Evolutionary conservation across 1,140 invertebrate genomes (phyloP), one percentile per base, ranked within the genome.

Genomic region (Tetramorium simillimum): DNA sequence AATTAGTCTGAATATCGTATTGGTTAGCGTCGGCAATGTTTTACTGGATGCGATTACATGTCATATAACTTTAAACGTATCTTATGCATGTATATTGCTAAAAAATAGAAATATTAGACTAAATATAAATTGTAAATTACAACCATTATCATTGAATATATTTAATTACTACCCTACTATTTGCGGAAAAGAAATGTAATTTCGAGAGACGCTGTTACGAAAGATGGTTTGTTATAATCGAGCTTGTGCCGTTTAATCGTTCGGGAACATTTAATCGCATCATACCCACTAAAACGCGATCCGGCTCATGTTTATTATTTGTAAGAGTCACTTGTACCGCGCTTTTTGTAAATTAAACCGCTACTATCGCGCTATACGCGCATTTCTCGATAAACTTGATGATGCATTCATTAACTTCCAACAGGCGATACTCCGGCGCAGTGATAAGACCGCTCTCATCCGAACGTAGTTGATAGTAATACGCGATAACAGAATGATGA

Each of bases 351-450:
- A 85, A 85, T 85, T 85, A 85, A 85, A 85, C 60, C 62, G 73
- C 73, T 63, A 78, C 73, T 85, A 76, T 85, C 73, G 58, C 62
- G 28, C 49, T 24, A 24, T 85, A 85, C 33, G 56, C 28, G 37
- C 82, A 78, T 40, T 85, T 78, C 82, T 65, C 60, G 82, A 85
- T 85, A 85, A 85, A 85, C 49, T 60, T 85, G 82, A 85, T 85
- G 73, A 85, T 85, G 82, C 82, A 78, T 85, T 85, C 73, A 85
- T 85, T 85, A 85, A 65, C 73, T 78, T 56, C 10, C 73, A 85
- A 85, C 73, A 60, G 14, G 40, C 56, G 81, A 56, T 51, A 62
- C 58, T 76, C 53, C 18, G 43, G 53, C 33, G 49, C 53, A 24
- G 2, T 77, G 82, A 85, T 85, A 85, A 85, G 46, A 16, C 60